These are phyloP conservation scores for Lepidochrysops patricia DNA, from an alignment of 2,888 invertebrate genomes.

Conservation along the genomic window DNA sequence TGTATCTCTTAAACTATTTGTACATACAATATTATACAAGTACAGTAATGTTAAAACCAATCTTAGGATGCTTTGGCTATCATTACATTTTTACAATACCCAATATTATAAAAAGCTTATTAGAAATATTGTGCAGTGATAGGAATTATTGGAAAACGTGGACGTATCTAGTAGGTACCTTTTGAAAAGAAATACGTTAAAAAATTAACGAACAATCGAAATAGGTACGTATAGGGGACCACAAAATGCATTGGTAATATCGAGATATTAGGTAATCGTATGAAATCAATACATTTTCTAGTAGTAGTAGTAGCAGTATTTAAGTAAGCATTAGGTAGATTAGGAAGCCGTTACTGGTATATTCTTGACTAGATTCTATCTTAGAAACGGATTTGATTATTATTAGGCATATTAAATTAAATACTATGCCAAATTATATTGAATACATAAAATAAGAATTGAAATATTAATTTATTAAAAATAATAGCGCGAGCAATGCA, in stretches of 20 bases:
- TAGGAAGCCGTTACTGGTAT: background rate
- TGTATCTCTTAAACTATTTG: constrained; percentile 57
- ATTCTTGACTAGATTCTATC: background rate
- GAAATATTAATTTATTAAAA: too few relatives aligned
- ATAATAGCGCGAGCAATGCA: background rate
- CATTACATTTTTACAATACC: constrained; percentile 39
- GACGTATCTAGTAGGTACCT: background rate
- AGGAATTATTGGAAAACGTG: background rate
- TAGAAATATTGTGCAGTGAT: constrained; percentile 33
- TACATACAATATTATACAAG: constrained; percentile 45
- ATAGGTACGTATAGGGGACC: background rate
- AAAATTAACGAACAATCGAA: background rate
- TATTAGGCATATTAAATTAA: too few relatives aligned
- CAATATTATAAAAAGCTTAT: constrained; percentile 43
- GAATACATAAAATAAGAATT: too few relatives aligned
- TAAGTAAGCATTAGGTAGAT: background rate
- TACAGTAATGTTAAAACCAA: constrained; percentile 62
- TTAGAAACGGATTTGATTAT: background rate
- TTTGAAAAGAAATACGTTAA: background rate
- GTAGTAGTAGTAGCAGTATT: too few relatives aligned
- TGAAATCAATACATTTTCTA: background rate
- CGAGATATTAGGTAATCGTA: too few relatives aligned
- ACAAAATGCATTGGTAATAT: background rate
- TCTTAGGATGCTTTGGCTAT: constrained; percentile 66
- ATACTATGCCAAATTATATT: too few relatives aligned